Conservation (phyloP, 2,888 invertebrate genomes). For the Drosophila austrosaltans region DNA sequence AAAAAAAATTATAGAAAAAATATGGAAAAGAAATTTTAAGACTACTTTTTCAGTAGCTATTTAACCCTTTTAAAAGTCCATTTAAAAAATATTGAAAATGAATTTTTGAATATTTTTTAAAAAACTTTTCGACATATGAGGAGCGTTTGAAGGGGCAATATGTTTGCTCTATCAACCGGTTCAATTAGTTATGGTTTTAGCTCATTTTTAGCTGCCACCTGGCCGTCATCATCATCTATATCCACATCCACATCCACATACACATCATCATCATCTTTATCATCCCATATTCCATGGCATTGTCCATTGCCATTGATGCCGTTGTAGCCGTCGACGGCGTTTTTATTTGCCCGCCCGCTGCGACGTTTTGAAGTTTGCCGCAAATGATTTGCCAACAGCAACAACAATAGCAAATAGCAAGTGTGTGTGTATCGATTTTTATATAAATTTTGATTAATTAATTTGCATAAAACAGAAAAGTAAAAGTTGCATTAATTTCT, state of each 20-base stretch:
- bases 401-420: slow-evolving; percentile 41
- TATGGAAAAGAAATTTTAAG: no score
- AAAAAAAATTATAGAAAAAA: no score
- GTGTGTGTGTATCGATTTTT: slow-evolving; percentile 41
- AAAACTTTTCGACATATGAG: neutral
- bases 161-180: neutral
- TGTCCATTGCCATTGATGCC: slow-evolving; percentile 35
- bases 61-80: no score
- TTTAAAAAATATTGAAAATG: no score
- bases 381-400: slow-evolving; percentile 67
- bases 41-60: no score
- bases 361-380: slow-evolving; percentile 72
- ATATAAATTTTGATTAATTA: slow-evolving; percentile 74
- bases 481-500: slow-evolving; percentile 59
- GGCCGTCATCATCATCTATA: neutral
- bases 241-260: neutral
- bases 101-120: no score
- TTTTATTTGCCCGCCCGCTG: slow-evolving; percentile 42
- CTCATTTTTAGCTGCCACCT: slow-evolving; percentile 11
- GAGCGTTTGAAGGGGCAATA: neutral
- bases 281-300: slow-evolving; percentile 5
- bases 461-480: slow-evolving; percentile 69
- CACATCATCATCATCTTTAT: neutral
- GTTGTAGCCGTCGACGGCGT: slow-evolving; percentile 20
- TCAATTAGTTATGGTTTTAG: slow-evolving; percentile 12